These are phyloP conservation scores for Prochilodus magdalenae DNA, from an alignment of 2,113 vertebrate genomes.

Conservation along the genomic window DNA sequence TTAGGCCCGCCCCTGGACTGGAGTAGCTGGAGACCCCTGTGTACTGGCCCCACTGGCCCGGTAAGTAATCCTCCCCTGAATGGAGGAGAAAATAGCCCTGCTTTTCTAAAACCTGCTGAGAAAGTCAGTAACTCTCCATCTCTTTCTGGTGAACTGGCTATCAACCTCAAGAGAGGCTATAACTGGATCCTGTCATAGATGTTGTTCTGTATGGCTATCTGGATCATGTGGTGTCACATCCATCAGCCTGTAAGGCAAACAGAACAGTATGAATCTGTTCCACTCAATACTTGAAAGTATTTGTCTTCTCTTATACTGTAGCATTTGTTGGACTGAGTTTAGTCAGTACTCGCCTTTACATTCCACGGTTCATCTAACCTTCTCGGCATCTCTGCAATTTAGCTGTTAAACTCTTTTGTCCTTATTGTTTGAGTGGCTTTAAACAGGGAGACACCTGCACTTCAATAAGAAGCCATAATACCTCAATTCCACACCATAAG, in stretches of 20 bases:
- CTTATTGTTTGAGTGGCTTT: conserved; percentile 27
- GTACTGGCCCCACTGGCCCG: too few relatives aligned
- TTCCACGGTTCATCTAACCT: conserved; percentile 7
- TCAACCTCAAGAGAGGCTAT: background rate
- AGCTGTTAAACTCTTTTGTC: conserved; percentile 30
- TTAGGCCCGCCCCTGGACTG: too few relatives aligned
- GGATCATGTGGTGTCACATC: background rate
- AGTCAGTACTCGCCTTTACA: background rate
- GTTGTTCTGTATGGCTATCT: background rate
- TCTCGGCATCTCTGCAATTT: background rate
- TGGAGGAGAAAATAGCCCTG: too few relatives aligned
- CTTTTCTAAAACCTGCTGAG: too few relatives aligned
- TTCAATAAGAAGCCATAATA: conserved; percentile 26
- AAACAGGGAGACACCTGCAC: conserved; percentile 42
- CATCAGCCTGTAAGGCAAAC: background rate
- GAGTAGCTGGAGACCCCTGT: too few relatives aligned
- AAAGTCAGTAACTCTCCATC: too few relatives aligned
- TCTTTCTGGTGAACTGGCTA: too few relatives aligned
- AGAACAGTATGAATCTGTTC: background rate
- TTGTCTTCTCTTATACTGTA: background rate
- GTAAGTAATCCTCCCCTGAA: too few relatives aligned
- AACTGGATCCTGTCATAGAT: background rate
- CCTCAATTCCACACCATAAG: conserved; percentile 37
- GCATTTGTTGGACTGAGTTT: background rate
- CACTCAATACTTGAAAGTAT: background rate